Percentiles rank a stretch among this genome's conserved stretches.
Conservation (phyloP, 2,113 vertebrate species). For the Prionailurus bengalensis region DNA sequence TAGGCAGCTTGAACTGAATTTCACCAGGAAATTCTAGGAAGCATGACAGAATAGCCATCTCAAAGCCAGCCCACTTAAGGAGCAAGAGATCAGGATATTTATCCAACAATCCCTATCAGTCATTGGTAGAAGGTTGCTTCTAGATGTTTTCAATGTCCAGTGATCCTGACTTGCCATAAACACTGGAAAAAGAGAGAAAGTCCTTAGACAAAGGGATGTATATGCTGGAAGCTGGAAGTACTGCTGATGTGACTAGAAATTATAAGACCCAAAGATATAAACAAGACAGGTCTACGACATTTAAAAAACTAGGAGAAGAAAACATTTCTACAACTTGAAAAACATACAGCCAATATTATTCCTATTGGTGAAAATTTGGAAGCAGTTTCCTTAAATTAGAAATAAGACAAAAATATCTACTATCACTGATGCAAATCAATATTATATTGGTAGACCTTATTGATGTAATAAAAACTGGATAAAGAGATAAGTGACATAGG, state of each 20-base stretch:
- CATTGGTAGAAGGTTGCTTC: not conserved
- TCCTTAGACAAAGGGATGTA: not conserved
- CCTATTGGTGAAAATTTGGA: not conserved
- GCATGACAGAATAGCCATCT: not conserved
- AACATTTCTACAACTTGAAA: not conserved
- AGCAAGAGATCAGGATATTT: not conserved
- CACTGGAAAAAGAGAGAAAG: not conserved
- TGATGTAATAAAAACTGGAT: slow-evolving; percentile 4
- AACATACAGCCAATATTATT: not conserved
- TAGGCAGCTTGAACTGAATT: not conserved
- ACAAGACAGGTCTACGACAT: not conserved
- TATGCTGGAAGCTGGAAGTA: not conserved
- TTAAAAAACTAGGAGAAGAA: not conserved
- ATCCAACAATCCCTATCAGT: not conserved
- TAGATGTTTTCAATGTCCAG: not conserved
- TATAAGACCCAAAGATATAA: not conserved
- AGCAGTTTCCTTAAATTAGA: not conserved
- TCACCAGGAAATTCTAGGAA: not conserved
- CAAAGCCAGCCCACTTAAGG: not conserved
- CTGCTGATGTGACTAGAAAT: not conserved
- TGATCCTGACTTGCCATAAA: not conserved
- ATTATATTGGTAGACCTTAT: not conserved
- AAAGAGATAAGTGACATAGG: not conserved
- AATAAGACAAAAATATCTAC: not conserved
- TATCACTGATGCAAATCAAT: not conserved